Evolutionary conservation across 2,888 invertebrate genomes (phyloP).

Genomic region (Amphiduros pacificus): DNA sequence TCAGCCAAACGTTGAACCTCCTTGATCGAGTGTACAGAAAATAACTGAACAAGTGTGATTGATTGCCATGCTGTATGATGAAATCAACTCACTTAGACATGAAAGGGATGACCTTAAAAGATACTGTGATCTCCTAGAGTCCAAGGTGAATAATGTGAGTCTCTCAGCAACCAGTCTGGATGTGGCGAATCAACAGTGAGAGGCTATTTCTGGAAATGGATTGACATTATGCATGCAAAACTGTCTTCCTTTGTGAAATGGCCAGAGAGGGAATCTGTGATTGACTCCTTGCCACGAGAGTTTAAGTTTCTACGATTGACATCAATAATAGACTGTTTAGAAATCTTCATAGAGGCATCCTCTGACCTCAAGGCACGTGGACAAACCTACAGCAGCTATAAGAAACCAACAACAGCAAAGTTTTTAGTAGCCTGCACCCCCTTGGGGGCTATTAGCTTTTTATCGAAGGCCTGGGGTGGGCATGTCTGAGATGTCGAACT

Average conservation of each 20-base stretch:
- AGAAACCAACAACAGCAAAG: neutral
- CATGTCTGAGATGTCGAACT: too few species aligned
- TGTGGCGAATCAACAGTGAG: neutral
- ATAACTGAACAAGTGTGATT: too few species aligned
- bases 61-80: too few species aligned
- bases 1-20: too few species aligned
- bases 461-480: conserved; percentile 8
- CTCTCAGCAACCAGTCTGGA: neutral
- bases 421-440: neutral
- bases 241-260: neutral
- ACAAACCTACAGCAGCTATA: neutral
- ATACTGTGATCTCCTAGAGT: too few species aligned
- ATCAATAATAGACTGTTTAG: conserved; percentile 13
- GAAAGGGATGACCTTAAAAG: too few species aligned
- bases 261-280: neutral
- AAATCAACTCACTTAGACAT: too few species aligned
- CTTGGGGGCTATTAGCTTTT: neutral
- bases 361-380: neutral
- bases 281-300: neutral
- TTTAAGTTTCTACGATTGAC: conserved; percentile 1
- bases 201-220: neutral
- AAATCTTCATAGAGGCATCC: conserved; percentile 2
- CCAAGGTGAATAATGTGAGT: neutral
- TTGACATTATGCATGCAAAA: neutral
- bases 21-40: too few species aligned